Conservation (phyloP, 1,140 invertebrate species). For the Harpegnathos saltator region DNA sequence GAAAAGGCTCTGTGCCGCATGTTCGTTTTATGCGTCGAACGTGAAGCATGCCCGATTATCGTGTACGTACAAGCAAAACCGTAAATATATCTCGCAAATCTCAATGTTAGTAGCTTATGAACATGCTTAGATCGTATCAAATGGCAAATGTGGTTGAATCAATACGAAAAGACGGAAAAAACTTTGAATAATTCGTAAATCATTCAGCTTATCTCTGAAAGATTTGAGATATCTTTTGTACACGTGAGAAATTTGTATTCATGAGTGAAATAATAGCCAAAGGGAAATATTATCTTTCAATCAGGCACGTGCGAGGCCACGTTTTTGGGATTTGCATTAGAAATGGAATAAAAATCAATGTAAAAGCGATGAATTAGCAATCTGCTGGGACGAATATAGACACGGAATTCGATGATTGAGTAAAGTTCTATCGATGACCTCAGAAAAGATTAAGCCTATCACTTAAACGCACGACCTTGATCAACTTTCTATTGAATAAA, state of each 20-base stretch:
- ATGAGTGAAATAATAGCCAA: too few relatives aligned
- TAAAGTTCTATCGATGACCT: background rate
- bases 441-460: constrained; percentile 5
- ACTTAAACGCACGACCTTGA: background rate
- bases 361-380: background rate
- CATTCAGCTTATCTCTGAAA: too few relatives aligned
- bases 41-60: background rate
- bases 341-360: background rate
- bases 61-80: background rate
- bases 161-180: too few relatives aligned
- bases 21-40: constrained; percentile 33
- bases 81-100: constrained; percentile 17
- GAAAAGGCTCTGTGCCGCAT: constrained; percentile 39
- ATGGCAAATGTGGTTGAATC: too few relatives aligned
- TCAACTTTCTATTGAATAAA: constrained; percentile 46
- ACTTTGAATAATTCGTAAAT: too few relatives aligned
- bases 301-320: background rate
- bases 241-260: too few relatives aligned
- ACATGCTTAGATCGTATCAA: background rate
- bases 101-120: background rate
- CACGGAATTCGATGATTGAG: background rate
- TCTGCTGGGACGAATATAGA: background rate
- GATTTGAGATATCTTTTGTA: too few relatives aligned
- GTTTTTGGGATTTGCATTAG: background rate
- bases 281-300: too few relatives aligned